Conservation (phyloP, 2,113 vertebrate genomes). For the Indri indri region DNA sequence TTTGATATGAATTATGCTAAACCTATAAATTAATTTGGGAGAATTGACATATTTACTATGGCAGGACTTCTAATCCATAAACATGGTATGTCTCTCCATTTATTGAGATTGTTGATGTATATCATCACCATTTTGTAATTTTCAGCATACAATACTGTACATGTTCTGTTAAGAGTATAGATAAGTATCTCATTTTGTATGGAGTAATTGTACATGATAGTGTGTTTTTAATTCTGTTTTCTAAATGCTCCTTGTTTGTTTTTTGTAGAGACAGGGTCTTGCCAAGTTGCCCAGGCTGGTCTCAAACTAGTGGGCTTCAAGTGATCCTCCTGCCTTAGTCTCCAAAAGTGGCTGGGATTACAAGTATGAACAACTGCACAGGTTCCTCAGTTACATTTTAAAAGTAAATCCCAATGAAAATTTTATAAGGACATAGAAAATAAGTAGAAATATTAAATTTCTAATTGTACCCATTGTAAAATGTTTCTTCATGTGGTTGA, state of each 20-base stretch:
- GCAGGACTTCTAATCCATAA: neutral
- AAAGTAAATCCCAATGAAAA: neutral
- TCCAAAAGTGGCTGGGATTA: no score
- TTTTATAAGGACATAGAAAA: neutral
- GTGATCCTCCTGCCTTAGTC: no score
- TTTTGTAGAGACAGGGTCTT: no score
- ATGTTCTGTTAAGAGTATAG: neutral
- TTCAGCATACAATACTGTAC: neutral
- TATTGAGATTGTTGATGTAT: neutral
- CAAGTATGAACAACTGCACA: no score
- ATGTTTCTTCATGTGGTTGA: slow-evolving; percentile 5
- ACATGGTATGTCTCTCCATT: neutral
- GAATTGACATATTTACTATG: neutral
- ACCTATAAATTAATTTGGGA: neutral
- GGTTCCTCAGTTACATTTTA: neutral
- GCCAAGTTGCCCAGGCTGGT: no score
- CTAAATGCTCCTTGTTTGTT: neutral
- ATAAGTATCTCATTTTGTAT: neutral
- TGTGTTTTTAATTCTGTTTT: slow-evolving; percentile 36
- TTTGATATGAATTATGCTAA: neutral
- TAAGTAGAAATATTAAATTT: slow-evolving; percentile 27
- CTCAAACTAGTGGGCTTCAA: no score
- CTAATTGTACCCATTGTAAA: neutral
- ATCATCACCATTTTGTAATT: slow-evolving; percentile 7
- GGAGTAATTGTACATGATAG: neutral